These are phyloP conservation scores for Bagarius yarrelli DNA, from an alignment of 2,113 vertebrate genomes.

Conservation along the genomic window DNA sequence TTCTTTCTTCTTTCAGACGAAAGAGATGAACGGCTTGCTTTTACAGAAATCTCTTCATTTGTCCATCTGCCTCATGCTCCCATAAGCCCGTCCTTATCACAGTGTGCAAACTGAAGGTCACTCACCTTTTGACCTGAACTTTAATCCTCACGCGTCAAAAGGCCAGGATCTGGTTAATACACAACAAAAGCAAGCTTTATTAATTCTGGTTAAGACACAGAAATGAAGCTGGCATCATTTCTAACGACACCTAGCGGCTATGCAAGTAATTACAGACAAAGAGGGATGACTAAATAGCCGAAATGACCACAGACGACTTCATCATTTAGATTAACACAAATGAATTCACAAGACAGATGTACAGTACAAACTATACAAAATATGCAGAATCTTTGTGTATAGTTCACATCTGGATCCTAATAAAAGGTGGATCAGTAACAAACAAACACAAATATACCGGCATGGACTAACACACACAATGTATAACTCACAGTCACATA, in stretches of 20 bases:
- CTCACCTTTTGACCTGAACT: slow-evolving; percentile 1
- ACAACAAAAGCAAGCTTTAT: not conserved
- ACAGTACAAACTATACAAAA: not conserved
- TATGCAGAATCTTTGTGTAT: not conserved
- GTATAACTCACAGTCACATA: too few species aligned
- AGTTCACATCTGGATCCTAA: not conserved
- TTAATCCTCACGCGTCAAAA: not conserved
- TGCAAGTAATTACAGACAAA: slow-evolving; percentile 2
- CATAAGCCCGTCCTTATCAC: slow-evolving; percentile 55
- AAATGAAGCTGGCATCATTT: not conserved
- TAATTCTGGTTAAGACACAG: not conserved
- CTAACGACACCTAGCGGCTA: slow-evolving; percentile 60
- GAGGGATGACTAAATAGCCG: not conserved
- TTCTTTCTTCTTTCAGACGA: not conserved
- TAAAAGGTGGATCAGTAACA: not conserved
- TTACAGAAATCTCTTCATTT: not conserved
- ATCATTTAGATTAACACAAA: not conserved
- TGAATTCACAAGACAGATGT: not conserved
- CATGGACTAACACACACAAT: too few species aligned
- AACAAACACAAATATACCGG: not conserved
- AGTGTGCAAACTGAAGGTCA: not conserved
- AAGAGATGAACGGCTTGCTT: not conserved
- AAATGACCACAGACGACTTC: not conserved
- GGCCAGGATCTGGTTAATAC: not conserved
- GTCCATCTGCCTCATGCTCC: slow-evolving; percentile 64